phyloP scores from a whole-genome alignment of 2,888 invertebrate species.

The Crossocerus cetratus region DNA sequence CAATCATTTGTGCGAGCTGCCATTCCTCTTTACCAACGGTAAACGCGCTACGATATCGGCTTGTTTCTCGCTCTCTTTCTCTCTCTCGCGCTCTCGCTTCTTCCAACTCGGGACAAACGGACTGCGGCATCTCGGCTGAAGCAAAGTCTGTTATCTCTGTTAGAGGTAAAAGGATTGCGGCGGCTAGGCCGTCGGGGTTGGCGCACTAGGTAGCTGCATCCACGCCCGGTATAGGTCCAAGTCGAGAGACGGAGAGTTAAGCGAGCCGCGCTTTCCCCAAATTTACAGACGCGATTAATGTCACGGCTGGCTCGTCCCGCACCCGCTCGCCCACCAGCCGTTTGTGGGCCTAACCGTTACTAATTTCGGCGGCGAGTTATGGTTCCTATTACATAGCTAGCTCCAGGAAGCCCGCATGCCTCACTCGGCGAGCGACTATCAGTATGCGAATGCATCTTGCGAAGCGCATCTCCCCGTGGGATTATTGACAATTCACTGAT shows the following conservation, averaged over 20 bases:
- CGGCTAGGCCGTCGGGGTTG: too few species aligned
- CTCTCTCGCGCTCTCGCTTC: too few species aligned
- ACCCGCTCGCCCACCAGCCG: constrained; percentile 48
- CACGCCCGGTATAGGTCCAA: too few species aligned
- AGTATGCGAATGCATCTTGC: constrained; percentile 30
- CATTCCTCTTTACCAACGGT: too few species aligned
- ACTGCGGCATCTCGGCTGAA: too few species aligned
- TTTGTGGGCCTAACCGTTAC: constrained; percentile 69
- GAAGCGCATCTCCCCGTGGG: constrained; percentile 25
- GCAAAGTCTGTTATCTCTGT: too few species aligned
- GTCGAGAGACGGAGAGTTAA: constrained; percentile 29
- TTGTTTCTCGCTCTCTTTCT: too few species aligned
- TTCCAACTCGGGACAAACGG: too few species aligned
- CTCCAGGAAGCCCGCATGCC: constrained; percentile 7
- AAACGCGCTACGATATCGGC: too few species aligned
- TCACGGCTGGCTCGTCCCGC: constrained; percentile 60
- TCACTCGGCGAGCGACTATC: constrained; percentile 19
- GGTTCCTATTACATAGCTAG: constrained; percentile 56
- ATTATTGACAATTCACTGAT: constrained; percentile 53
- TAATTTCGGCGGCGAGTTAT: constrained; percentile 70
- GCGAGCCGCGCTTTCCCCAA: constrained; percentile 56
- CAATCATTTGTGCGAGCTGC: too few species aligned
- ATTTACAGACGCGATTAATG: constrained; percentile 68
- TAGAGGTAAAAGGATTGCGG: too few species aligned
- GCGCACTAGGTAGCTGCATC: too few species aligned